Conservation (phyloP, 1,140 invertebrate species). For the Steinernema feltiae region DNA sequence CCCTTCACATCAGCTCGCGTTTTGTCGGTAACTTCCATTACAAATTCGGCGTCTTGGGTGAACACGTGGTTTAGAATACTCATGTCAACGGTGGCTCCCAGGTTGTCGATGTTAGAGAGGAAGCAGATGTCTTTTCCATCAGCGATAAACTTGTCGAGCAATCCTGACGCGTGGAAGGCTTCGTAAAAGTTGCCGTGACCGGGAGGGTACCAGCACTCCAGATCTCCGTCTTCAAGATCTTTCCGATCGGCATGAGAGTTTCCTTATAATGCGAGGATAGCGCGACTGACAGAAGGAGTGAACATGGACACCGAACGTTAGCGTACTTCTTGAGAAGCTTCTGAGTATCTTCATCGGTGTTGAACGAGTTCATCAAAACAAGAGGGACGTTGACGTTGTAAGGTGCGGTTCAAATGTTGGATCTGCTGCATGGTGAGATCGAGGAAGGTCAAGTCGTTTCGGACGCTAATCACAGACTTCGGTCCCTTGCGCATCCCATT, state of each 20-base stretch:
- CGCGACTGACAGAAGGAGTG: constrained; percentile 84
- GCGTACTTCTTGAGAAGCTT: constrained; percentile 88
- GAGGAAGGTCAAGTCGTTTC: constrained; percentile 91
- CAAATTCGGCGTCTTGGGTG: constrained; percentile 68
- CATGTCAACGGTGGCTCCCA: constrained; percentile 94
- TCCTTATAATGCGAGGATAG: constrained; percentile 81
- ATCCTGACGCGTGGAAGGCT: constrained; percentile 85
- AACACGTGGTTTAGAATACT: constrained; percentile 50
- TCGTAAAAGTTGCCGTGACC: constrained; percentile 98
- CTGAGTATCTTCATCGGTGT: constrained; percentile 94
- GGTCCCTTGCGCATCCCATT: constrained; percentile 99
- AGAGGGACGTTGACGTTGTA: constrained; percentile 90
- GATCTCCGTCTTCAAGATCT: constrained; percentile 66
- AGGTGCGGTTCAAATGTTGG: constrained; percentile 89
- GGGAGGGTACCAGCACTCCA: constrained; percentile 93
- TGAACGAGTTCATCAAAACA: constrained; percentile 99
- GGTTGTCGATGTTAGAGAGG: constrained; percentile 97
- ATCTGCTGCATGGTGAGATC: constrained; percentile 98
- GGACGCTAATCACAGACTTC: constrained; percentile 93
- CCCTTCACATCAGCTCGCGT: constrained; percentile 98
- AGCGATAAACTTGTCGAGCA: constrained; percentile 80
- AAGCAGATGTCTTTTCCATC: constrained; percentile 71
- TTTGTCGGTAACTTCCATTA: constrained; percentile 99
- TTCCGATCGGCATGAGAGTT: constrained; percentile 81
- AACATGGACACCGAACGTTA: constrained; percentile 68